A percentile compares a stretch with the other conserved stretches of the same genome.
Conservation (phyloP, 2,797 vertebrate genomes). For the Chrysocyon brachyurus region DNA sequence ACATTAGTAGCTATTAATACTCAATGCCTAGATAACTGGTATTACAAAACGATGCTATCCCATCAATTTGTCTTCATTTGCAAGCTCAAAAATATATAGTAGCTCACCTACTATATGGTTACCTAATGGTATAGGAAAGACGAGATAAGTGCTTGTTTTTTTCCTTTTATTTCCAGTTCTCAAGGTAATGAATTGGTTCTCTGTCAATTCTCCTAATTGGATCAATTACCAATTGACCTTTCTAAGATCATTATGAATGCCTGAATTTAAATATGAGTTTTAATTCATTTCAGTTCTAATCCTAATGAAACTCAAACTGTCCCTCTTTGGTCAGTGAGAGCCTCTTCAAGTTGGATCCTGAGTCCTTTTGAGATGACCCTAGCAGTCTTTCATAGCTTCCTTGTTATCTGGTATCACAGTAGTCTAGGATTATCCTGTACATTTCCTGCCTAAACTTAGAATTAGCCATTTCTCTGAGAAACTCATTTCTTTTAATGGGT, state of each 20-base stretch:
- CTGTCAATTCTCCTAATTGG: neutral
- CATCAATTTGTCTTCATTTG: neutral
- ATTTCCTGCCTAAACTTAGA: neutral
- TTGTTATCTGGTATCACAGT: neutral
- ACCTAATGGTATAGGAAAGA: neutral
- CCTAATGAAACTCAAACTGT: neutral
- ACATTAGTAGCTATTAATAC: neutral
- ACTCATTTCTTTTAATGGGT: neutral
- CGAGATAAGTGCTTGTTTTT: neutral
- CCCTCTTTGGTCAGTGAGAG: neutral
- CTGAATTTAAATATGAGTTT: neutral
- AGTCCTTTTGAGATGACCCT: neutral
- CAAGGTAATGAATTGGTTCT: neutral
- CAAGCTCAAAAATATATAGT: neutral
- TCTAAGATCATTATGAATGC: conserved; percentile 14
- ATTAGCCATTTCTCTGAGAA: conserved; percentile 26
- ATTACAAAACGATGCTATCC: conserved; percentile 5
- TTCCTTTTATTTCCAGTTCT: neutral
- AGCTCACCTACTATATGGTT: neutral
- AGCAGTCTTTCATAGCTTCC: neutral
- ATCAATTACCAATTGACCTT: neutral
- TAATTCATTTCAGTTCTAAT: neutral
- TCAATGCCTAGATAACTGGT: neutral
- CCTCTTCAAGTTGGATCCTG: neutral
- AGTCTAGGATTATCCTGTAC: neutral